A percentile compares a stretch with the other conserved stretches of the same genome.
These are phyloP conservation scores for Acropternis orthonyx DNA, from an alignment of 2,797 vertebrate genomes.

Conservation along the genomic window DNA sequence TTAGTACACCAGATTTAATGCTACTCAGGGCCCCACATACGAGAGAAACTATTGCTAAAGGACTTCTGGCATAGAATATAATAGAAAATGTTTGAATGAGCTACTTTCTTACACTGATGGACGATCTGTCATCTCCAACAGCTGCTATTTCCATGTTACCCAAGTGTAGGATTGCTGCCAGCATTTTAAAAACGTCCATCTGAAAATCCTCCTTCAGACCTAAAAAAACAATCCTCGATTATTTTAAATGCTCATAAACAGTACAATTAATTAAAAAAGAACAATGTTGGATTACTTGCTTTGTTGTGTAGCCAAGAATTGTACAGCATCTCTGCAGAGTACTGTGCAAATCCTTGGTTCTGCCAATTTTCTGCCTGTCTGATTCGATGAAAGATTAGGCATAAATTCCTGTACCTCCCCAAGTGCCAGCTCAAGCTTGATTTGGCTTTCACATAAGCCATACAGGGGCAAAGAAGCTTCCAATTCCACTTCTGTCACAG, in stretches of 20 bases:
- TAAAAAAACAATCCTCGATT: constrained; percentile 58
- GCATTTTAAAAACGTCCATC: constrained; percentile 87
- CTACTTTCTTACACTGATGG: constrained; percentile 81
- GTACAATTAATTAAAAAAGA: neutral
- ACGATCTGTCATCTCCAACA: constrained; percentile 85
- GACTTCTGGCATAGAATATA: neutral
- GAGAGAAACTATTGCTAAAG: neutral
- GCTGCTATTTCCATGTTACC: constrained; percentile 87
- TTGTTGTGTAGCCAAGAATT: neutral
- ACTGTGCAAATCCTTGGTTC: neutral
- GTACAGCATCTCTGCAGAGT: neutral
- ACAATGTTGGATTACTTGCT: neutral
- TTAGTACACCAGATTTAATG: neutral
- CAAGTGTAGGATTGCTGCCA: constrained; percentile 92
- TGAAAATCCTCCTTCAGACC: constrained; percentile 90
- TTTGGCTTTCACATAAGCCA: neutral
- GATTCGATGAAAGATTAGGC: neutral
- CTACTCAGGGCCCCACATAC: neutral
- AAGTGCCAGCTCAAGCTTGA: neutral
- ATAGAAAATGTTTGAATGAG: neutral
- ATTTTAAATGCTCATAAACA: neutral
- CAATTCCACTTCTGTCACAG: neutral
- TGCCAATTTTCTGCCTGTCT: constrained; percentile 4
- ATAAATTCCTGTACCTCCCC: neutral
- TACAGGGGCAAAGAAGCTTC: neutral